Evolutionary conservation across 2,113 vertebrate species (phyloP).

Genomic region (Lampris incognitus): DNA sequence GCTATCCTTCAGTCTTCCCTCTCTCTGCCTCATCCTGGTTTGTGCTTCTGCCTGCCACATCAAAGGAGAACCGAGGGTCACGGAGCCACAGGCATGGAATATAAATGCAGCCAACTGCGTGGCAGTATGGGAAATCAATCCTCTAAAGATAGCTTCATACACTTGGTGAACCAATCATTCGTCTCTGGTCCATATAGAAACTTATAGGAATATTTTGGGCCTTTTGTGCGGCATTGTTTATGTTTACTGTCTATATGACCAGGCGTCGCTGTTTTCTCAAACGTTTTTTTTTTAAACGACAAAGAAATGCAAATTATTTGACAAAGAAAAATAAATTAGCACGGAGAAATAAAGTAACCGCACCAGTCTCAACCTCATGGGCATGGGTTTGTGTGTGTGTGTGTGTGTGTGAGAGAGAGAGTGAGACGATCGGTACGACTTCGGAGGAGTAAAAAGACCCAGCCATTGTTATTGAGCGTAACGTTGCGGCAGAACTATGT

Average conservation of each 20-base stretch:
- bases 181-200: constrained; percentile 75
- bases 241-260: constrained; percentile 38
- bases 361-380: neutral
- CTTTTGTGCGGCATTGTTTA: constrained; percentile 41
- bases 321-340: neutral
- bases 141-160: constrained; percentile 85
- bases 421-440: neutral
- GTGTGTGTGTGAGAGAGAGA: constrained; percentile 10
- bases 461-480: constrained; percentile 35
- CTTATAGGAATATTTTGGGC: constrained; percentile 61
- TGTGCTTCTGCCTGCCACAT: constrained; percentile 92
- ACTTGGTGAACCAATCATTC: constrained; percentile 80
- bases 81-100: constrained; percentile 89
- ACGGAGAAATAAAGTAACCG: neutral
- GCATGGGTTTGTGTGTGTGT: neutral
- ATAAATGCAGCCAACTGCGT: constrained; percentile 92
- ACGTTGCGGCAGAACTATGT: constrained; percentile 66
- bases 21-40: constrained; percentile 77
- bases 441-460: constrained; percentile 1
- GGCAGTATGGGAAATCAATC: constrained; percentile 87
- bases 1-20: constrained; percentile 84
- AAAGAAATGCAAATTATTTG: no score
- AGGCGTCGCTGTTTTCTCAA: neutral
- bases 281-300: neutral
- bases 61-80: constrained; percentile 98